These are phyloP conservation scores for Aphaenogaster floridana DNA, from an alignment of 1,140 invertebrate genomes.

Conservation along the genomic window DNA sequence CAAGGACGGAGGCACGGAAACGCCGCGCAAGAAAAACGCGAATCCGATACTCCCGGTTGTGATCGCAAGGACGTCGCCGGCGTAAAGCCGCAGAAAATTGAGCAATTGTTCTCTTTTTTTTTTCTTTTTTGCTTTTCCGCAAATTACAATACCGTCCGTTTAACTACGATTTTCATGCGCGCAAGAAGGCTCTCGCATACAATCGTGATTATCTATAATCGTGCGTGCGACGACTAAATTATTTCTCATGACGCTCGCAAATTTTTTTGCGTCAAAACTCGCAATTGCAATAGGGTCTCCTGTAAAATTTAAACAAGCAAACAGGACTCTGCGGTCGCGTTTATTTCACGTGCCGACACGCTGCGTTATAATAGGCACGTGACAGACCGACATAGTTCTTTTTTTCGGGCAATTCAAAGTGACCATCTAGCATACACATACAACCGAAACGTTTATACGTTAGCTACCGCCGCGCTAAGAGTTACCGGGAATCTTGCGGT, in stretches of 20 bases:
- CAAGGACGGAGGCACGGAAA: conserved; percentile 63
- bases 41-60: conserved; percentile 30
- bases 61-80: conserved; percentile 55
- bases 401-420: conserved; percentile 33
- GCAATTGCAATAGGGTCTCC: neutral
- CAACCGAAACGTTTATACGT: conserved; percentile 28
- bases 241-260: conserved; percentile 23
- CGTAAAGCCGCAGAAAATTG: conserved; percentile 29
- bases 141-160: conserved; percentile 46
- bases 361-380: conserved; percentile 60
- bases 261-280: conserved; percentile 41
- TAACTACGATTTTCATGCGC: conserved; percentile 20
- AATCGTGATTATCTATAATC: conserved; percentile 5
- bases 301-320: conserved; percentile 39
- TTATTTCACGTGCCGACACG: conserved; percentile 53
- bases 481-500: conserved; percentile 72
- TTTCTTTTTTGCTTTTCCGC: conserved; percentile 13
- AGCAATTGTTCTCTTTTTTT: conserved; percentile 38
- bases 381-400: conserved; percentile 22
- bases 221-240: conserved; percentile 22
- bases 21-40: conserved; percentile 23
- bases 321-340: conserved; percentile 55
- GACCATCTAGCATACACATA: conserved; percentile 37
- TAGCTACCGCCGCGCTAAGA: conserved; percentile 23
- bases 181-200: conserved; percentile 6